These are phyloP conservation scores for Dascyllus trimaculatus DNA, from an alignment of 2,113 vertebrate genomes.

Conservation along the genomic window DNA sequence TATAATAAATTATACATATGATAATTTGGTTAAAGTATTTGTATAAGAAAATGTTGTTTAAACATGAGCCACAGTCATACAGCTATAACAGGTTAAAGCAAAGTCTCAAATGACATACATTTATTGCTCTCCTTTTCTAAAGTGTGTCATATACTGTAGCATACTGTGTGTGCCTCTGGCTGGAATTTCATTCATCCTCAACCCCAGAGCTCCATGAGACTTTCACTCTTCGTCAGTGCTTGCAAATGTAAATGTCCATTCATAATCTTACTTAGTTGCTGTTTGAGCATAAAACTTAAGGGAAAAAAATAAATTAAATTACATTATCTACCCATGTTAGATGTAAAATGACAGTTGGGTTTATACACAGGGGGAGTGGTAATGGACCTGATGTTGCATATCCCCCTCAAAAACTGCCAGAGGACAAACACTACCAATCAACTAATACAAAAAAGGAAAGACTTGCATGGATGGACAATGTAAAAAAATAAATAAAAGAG, in stretches of 20 bases:
- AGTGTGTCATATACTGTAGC: conserved; percentile 12
- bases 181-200: not conserved
- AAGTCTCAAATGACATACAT: conserved; percentile 11
- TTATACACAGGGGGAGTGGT: too few relatives aligned
- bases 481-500: not conserved
- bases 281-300: not conserved
- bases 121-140: not conserved
- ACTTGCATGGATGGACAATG: not conserved
- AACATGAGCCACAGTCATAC: too few relatives aligned
- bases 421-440: too few relatives aligned
- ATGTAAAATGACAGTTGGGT: not conserved
- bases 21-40: not conserved
- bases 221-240: conserved; percentile 6
- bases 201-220: not conserved
- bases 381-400: too few relatives aligned
- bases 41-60: not conserved
- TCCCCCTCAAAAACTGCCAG: too few relatives aligned
- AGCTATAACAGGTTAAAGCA: not conserved
- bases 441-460: too few relatives aligned
- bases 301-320: not conserved
- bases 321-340: not conserved
- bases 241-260: conserved; percentile 30
- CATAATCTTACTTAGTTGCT: conserved; percentile 9
- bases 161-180: conserved; percentile 7
- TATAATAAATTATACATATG: too few relatives aligned